Conservation (phyloP, 1,140 invertebrate species). For the Philopotamus ludificatus region DNA sequence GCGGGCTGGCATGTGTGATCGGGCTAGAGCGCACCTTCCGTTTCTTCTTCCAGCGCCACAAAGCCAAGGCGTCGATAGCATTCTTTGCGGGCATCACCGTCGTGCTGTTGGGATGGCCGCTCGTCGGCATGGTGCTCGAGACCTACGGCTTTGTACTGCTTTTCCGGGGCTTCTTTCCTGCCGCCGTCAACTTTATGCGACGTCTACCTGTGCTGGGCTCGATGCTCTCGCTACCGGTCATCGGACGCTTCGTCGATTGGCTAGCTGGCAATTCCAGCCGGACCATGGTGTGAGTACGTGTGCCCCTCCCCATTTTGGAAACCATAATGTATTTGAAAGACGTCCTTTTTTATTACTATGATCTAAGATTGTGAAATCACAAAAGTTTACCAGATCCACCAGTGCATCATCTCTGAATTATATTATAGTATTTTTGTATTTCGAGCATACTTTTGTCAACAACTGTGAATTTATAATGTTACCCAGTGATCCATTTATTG, state of each 20-base stretch:
- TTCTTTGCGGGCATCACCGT: constrained; percentile 95
- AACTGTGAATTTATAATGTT: too few species aligned
- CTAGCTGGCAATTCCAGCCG: constrained; percentile 62
- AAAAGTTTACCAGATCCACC: too few species aligned
- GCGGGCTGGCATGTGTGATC: constrained; percentile 93
- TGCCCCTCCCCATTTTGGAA: too few species aligned
- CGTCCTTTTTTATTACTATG: too few species aligned
- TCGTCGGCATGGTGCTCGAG: constrained; percentile 96
- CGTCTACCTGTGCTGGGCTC: constrained; percentile 75
- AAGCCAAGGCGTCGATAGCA: constrained; percentile 85
- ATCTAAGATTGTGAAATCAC: too few species aligned
- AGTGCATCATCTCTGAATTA: too few species aligned
- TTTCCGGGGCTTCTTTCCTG: constrained; percentile 86
- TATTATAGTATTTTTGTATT: too few species aligned
- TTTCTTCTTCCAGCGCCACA: constrained; percentile 98
- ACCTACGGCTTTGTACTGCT: constrained; percentile 82
- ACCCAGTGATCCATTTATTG: too few species aligned
- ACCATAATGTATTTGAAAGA: too few species aligned
- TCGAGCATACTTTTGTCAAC: too few species aligned
- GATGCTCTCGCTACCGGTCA: constrained; percentile 72
- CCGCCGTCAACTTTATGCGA: constrained; percentile 84
- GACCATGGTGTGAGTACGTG: constrained; percentile 54
- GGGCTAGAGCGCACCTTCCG: constrained; percentile 92
- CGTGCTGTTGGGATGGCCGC: constrained; percentile 94
- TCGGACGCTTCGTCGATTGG: constrained; percentile 61